Evolutionary conservation across 2,113 vertebrate genomes (phyloP).

Genomic region (Baryphthengus martii): DNA sequence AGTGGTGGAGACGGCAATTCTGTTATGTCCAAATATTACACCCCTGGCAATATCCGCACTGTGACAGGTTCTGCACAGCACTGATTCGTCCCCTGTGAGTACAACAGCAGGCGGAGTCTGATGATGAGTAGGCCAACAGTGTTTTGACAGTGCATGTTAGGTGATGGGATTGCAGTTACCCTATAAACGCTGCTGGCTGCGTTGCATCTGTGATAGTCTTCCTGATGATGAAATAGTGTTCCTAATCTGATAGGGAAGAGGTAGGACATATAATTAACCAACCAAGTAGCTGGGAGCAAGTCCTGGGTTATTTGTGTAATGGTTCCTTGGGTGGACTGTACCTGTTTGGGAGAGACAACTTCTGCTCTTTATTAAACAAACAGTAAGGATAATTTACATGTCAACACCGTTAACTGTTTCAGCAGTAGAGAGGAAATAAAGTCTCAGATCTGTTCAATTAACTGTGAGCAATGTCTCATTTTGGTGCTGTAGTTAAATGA

Average conservation of each 20-base stretch:
- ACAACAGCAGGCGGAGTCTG: background rate
- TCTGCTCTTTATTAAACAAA: slow-evolving; percentile 13
- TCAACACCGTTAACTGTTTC: slow-evolving; percentile 47
- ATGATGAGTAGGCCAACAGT: background rate
- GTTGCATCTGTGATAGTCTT: background rate
- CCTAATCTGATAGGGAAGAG: slow-evolving; percentile 26
- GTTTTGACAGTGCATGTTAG: background rate
- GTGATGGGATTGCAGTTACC: background rate
- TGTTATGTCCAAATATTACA: background rate
- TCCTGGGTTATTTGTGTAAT: slow-evolving; percentile 13
- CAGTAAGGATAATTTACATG: slow-evolving; percentile 24
- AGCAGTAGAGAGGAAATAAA: background rate
- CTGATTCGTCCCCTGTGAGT: background rate
- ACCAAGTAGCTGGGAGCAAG: slow-evolving; percentile 4
- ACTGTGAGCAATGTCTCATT: slow-evolving; percentile 7
- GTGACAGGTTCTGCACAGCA: background rate
- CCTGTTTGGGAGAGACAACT: background rate
- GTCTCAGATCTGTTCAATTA: background rate
- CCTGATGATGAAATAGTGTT: slow-evolving; percentile 22
- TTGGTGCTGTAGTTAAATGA: background rate
- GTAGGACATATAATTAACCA: slow-evolving; percentile 16
- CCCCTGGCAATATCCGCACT: background rate
- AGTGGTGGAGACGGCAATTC: background rate
- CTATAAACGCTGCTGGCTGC: background rate
- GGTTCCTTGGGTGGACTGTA: slow-evolving; percentile 29